Base-by-base conservation (phyloP, 2,888 invertebrate genomes). In the Lithophane ornitopus region DNA sequence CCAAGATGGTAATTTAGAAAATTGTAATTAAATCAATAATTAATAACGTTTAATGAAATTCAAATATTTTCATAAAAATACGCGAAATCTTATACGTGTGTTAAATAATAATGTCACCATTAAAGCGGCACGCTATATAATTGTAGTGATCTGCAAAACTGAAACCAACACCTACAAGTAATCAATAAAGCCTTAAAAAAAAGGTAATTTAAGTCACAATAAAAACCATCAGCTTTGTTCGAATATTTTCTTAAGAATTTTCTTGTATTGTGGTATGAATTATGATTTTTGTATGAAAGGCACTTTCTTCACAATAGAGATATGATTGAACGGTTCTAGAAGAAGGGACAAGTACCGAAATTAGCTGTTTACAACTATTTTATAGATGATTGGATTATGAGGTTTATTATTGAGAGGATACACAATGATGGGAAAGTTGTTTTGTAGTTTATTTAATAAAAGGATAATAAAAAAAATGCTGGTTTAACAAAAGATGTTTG, bases 221-320 rank as follows among this genome's bases (percentile, higher is more conserved):
- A 83, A 82, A 67, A 73, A 70, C 14, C 61, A 81, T 81, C 59
- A 74, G 74, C 65, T 72, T 79, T 78, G 54, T 76, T 73, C 41
- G 49, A 74, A 59, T 81, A 70, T 84, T 84, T 81, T 73, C 71
- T 62, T 71, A 62, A 73, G 73, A 74, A 74, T 71, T 62, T 78
- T 71, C 67, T 81, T 54, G 72, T 71, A 76, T 85, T 85, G 78
- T 85, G 56, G 70, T 70, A 76, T 66, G 81, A 81, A 85, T 80
- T 81, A 81, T 79, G 84, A 77, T 77, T 81, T 81, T 78, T 78
- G 65, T 81, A 81, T 76, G 74, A 78, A 85, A 76, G 52, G 78
- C 54, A 79, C 65, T 84, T 72, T 81, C 67, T 75, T 44, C 61
- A 85, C 86, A 85, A 85, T 77, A 58, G 72, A 58, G 34, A 34